Conservation (phyloP, 2,888 invertebrate species). For the Ornithoptera priamus region DNA sequence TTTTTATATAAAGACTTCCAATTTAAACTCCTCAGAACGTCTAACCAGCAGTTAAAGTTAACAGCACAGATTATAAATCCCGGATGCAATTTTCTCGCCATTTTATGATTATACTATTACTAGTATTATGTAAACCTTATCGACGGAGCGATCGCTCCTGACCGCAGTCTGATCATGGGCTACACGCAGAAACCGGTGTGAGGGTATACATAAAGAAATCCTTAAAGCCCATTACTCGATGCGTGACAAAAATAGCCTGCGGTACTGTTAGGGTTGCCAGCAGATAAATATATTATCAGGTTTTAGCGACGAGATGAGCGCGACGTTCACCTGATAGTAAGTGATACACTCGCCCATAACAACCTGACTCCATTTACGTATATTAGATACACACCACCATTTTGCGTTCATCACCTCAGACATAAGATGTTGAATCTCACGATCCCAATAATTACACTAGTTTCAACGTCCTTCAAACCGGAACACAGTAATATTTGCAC, state of each 20-base stretch:
- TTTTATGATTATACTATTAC: conserved; percentile 4
- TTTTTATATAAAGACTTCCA: no score
- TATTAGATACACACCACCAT: no score
- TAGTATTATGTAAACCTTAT: conserved; percentile 18
- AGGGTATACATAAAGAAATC: conserved; percentile 25
- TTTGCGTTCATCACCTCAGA: no score
- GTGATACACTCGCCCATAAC: no score
- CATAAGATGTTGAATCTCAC: no score
- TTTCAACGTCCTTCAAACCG: no score
- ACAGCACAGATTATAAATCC: conserved; percentile 3
- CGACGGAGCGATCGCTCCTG: not conserved
- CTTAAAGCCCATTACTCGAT: conserved; percentile 17
- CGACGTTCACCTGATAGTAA: no score
- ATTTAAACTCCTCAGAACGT: not conserved
- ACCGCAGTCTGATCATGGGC: conserved; percentile 10
- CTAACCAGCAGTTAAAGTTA: not conserved
- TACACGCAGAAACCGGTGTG: conserved; percentile 24
- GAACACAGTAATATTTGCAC: no score
- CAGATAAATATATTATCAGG: conserved; percentile 1
- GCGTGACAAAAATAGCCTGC: conserved; percentile 22
- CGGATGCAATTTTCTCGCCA: conserved; percentile 8
- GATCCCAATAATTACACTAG: no score
- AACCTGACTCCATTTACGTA: no score
- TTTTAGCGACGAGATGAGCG: not conserved
- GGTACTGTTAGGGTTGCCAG: conserved; percentile 20